A percentile compares a stretch with the other conserved stretches of the same genome.
Conservation (phyloP, 2,888 invertebrate genomes). For the Phyllotreta cruciferae region DNA sequence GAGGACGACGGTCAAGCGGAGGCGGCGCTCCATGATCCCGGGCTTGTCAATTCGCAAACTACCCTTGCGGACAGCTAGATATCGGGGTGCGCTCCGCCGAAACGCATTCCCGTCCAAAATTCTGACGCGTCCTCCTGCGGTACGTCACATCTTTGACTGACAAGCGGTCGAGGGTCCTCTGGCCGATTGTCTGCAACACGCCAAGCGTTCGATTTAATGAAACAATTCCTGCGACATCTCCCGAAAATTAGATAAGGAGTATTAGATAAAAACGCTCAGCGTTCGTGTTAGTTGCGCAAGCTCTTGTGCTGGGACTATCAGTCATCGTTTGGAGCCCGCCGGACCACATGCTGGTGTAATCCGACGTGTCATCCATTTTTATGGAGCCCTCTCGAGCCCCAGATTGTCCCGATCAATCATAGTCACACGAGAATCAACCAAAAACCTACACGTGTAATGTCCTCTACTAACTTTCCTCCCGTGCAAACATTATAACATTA, state of each 20-base stretch:
- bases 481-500: no score
- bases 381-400: no score
- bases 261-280: no score
- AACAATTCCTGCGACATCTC: no score
- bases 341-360: conserved; percentile 27
- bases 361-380: conserved; percentile 18
- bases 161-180: conserved; percentile 1
- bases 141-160: conserved; percentile 13
- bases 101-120: conserved; percentile 5
- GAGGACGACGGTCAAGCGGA: conserved; percentile 3
- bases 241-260: no score
- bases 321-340: conserved; percentile 14
- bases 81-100: conserved; percentile 5
- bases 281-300: no score
- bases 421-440: no score
- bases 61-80: conserved; percentile 18
- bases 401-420: no score
- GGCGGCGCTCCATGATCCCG: conserved; percentile 11
- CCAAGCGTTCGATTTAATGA: background rate
- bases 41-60: background rate
- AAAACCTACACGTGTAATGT: no score
- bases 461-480: no score
- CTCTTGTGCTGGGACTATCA: conserved; percentile 5
- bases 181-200: conserved; percentile 14
- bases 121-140: no score